Percentiles rank a stretch among this genome's conserved stretches.
phyloP scores from a whole-genome alignment of 2,113 vertebrate genomes.

The Tympanuchus pallidicinctus region DNA sequence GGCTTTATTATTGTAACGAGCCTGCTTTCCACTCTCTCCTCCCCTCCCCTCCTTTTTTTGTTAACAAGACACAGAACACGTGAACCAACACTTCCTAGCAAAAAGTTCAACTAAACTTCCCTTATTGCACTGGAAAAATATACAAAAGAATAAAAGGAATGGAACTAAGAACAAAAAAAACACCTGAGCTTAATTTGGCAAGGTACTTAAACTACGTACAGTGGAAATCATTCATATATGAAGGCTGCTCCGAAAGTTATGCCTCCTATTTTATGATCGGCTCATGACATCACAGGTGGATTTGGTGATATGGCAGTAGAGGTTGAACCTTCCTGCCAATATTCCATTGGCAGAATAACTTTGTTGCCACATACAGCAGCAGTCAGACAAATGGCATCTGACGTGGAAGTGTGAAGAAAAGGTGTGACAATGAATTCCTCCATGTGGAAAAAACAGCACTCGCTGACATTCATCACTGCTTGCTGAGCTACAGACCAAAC shows the following conservation, averaged over 20 bases:
- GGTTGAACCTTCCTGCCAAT: not conserved
- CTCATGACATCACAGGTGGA: not conserved
- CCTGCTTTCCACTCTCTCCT: not conserved
- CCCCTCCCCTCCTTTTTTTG: not conserved
- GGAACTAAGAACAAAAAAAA: not conserved
- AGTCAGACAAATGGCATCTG: not conserved
- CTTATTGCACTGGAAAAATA: not conserved
- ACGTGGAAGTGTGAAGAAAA: not conserved
- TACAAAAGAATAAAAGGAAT: not conserved
- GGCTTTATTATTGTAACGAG: constrained; percentile 1
- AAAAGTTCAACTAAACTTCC: not conserved
- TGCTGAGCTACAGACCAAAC: not conserved
- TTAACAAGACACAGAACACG: not conserved
- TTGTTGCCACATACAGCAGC: not conserved
- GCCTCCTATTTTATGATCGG: not conserved
- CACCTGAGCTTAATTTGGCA: not conserved
- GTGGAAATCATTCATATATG: not conserved
- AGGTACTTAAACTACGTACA: not conserved
- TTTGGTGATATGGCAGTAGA: too few species aligned
- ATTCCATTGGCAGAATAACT: not conserved
- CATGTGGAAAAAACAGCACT: not conserved
- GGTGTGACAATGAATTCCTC: not conserved
- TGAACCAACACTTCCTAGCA: not conserved
- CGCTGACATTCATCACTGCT: not conserved
- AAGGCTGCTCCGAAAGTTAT: not conserved